Evolutionary conservation across 2,888 invertebrate genomes (phyloP).

Genomic region (Drosophila lacicola): DNA sequence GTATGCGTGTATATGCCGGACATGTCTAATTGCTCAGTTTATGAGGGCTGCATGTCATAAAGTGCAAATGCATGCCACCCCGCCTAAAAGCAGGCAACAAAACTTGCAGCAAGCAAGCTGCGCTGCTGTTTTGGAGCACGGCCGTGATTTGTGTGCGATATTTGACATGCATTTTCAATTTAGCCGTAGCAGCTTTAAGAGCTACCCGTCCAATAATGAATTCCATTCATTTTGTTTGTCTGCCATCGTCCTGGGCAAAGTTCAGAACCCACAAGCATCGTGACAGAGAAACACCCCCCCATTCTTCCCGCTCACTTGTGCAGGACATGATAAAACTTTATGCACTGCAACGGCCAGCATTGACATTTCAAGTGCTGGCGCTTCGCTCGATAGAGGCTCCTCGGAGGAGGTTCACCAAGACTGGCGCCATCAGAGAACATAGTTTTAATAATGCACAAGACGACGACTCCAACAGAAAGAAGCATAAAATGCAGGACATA

Average conservation of each 20-base stretch:
- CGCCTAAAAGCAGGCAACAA: slow-evolving; percentile 48
- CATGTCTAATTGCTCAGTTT: slow-evolving; percentile 78
- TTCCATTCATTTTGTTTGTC: slow-evolving; percentile 77
- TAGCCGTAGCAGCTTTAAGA: slow-evolving; percentile 61
- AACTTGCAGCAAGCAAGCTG: slow-evolving; percentile 45
- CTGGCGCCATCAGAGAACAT: slow-evolving; percentile 73
- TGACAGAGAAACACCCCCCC: slow-evolving; percentile 1
- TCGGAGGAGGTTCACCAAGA: slow-evolving; percentile 41
- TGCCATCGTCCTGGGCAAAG: slow-evolving; percentile 51
- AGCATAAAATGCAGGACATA: slow-evolving; percentile 81
- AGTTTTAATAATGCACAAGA: slow-evolving; percentile 82
- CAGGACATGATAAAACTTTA: slow-evolving; percentile 78
- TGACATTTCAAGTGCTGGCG: slow-evolving; percentile 78
- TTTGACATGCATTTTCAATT: slow-evolving; percentile 84
- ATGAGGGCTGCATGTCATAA: slow-evolving; percentile 69
- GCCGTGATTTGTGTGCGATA: slow-evolving; percentile 71
- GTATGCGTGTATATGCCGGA: slow-evolving; percentile 25
- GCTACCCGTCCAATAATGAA: slow-evolving; percentile 75
- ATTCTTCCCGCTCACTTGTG: slow-evolving; percentile 6
- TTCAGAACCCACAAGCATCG: slow-evolving; percentile 32
- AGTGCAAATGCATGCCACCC: slow-evolving; percentile 54
- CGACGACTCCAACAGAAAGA: slow-evolving; percentile 66
- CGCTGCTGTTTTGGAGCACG: slow-evolving; percentile 20
- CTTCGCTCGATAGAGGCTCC: slow-evolving; percentile 10
- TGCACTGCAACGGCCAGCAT: slow-evolving; percentile 74